Conservation (phyloP, 2,113 vertebrate species). For the Sarotherodon lohbergeri region DNA sequence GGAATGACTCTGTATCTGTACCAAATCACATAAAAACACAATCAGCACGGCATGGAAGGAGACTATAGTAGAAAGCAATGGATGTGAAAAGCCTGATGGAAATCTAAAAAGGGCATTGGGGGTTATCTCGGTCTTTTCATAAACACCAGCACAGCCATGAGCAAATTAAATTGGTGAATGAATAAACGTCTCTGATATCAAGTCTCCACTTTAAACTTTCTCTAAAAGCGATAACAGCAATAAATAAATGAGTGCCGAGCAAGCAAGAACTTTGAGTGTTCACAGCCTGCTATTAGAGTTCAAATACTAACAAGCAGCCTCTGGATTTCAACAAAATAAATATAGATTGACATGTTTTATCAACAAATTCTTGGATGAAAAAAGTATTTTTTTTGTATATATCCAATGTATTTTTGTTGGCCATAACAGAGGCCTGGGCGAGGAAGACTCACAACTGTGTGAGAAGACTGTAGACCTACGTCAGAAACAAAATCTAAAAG, state of each 20-base stretch:
- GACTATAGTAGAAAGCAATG: not conserved
- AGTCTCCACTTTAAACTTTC: not conserved
- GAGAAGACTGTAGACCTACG: not conserved
- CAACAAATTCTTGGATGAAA: not conserved
- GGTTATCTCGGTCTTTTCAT: conserved; percentile 22
- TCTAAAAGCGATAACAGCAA: conserved; percentile 1
- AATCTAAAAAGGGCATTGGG: conserved; percentile 7
- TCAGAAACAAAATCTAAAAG: not conserved
- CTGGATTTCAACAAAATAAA: not conserved
- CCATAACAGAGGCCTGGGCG: not conserved
- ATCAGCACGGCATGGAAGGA: not conserved
- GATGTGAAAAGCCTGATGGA: not conserved
- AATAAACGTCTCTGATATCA: not conserved
- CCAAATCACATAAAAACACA: not conserved
- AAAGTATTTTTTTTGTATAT: not conserved
- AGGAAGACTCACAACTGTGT: not conserved
- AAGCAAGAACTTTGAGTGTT: not conserved
- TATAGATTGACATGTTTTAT: not conserved
- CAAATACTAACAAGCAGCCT: not conserved
- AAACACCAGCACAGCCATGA: not conserved
- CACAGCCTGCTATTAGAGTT: not conserved
- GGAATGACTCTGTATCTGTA: not conserved
- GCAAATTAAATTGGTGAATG: not conserved
- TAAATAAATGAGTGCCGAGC: not conserved
- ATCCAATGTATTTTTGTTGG: not conserved